Evolutionary conservation across 1,140 invertebrate genomes (phyloP), one percentile per base, ranked within the genome.

Genomic region (Macrotrachela quadricornifera): DNA sequence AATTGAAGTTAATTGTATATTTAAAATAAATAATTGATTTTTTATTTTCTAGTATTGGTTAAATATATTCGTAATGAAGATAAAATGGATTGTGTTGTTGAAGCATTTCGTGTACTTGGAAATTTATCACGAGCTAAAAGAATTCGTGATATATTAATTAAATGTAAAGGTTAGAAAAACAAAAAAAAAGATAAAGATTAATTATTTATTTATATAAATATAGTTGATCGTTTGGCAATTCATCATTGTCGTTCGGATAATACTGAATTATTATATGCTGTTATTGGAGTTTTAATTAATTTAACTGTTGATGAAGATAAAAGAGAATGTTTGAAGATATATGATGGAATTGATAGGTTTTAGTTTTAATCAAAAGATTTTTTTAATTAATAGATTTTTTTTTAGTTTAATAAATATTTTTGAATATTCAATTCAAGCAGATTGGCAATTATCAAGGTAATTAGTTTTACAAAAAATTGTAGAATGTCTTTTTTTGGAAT

Each of bases 211-310:
- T 14, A 18, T 30, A n/a, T 18, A 14, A 17, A 53, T 40, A 16
- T 42, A 78, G 75, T 75, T 54, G 63, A 75, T 54, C 65, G 68
- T 47, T 64, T 71, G 51, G 60, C 77, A 55, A 64, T 75, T 4
- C 65, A 69, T 18, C 66, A 74, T 59, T 59, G 76, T 49, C 70
- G 74, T 54, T 70, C 71, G 15, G 74, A 71, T 37, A 73, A 75
- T 57, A 61, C 69, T 53, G 75, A 76, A 49, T 60, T 79, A 4
- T 66, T 79, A 6, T 75, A 73, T 60, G 75, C 76, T 10, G 74
- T 76, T 11, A 72, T 75, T 58, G 78, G 78, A 15, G 76, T 79
- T n/a, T 71, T 79, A 16, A 76, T 79, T 43, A 80, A 80, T 63
- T 70, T 79, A 50, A 78, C 79, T 75, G 71, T 75, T 16, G 77